Evolutionary conservation across 2,888 invertebrate genomes (phyloP).

Genomic region (Cephus spinipes): DNA sequence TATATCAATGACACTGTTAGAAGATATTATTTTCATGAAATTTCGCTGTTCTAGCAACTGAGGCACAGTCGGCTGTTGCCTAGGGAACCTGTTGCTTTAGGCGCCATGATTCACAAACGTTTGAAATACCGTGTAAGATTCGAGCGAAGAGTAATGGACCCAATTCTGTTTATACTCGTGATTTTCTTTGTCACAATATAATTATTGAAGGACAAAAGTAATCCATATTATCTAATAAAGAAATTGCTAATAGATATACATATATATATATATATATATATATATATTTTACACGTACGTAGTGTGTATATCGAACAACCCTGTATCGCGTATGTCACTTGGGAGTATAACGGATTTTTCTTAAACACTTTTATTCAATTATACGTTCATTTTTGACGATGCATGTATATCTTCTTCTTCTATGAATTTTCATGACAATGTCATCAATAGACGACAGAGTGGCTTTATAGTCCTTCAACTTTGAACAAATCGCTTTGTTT

Average conservation of each 20-base stretch:
- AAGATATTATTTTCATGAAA: neutral
- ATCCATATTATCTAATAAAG: neutral
- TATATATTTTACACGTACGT: slow-evolving; percentile 4
- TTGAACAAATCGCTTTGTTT: neutral
- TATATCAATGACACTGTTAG: neutral
- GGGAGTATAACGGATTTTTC: neutral
- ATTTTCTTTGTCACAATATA: slow-evolving; percentile 16
- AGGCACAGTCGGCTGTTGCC: neutral
- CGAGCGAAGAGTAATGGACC: neutral
- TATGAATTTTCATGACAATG: neutral
- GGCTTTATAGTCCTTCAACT: neutral
- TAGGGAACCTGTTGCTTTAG: neutral
- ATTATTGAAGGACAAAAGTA: slow-evolving; percentile 12
- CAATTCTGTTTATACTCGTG: neutral
- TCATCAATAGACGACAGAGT: neutral
- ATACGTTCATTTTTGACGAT: neutral
- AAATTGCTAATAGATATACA: slow-evolving; percentile 1
- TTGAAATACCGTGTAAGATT: neutral
- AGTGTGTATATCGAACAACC: neutral
- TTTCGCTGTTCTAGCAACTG: neutral
- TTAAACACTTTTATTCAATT: neutral
- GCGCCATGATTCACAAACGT: neutral
- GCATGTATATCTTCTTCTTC: neutral
- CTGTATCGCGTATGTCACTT: neutral
- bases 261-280: slow-evolving; percentile 1